These are phyloP conservation scores for Helleia helle DNA, from an alignment of 2,888 invertebrate species.

Conservation along the genomic window DNA sequence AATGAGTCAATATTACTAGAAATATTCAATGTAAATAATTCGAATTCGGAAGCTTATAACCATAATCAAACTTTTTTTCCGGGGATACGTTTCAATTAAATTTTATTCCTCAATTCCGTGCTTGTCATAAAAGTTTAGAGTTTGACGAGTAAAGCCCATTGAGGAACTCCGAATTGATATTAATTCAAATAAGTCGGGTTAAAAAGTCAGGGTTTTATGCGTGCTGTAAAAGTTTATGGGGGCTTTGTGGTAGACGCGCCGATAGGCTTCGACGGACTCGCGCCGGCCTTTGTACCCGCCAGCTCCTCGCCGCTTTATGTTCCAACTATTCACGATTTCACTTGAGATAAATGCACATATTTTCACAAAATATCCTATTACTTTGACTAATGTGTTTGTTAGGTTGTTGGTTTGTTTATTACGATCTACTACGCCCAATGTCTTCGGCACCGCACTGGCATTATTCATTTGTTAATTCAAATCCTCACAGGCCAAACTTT, in stretches of 20 bases:
- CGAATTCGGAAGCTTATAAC: conserved; percentile 73
- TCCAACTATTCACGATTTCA: background rate
- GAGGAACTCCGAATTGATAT: conserved; percentile 73
- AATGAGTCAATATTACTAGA: conserved; percentile 27
- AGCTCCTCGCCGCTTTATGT: background rate
- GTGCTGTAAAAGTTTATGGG: conserved; percentile 71
- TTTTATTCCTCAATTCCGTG: conserved; percentile 71
- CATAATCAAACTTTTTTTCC: conserved; percentile 63
- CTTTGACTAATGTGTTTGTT: background rate
- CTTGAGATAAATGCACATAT: too few species aligned
- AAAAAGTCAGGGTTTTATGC: conserved; percentile 74
- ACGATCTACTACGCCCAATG: too few species aligned
- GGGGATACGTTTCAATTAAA: conserved; percentile 71
- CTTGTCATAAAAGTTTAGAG: conserved; percentile 71
- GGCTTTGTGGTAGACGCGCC: conserved; percentile 72
- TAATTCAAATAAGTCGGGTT: conserved; percentile 74
- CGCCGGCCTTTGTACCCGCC: conserved; percentile 6
- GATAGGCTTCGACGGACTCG: conserved; percentile 58
- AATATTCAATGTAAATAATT: conserved; percentile 65
- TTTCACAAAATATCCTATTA: too few species aligned
- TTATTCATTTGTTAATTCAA: too few species aligned
- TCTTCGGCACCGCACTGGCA: too few species aligned
- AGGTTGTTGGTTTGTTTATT: too few species aligned
- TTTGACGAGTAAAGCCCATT: conserved; percentile 73
- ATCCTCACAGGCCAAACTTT: too few species aligned